phyloP scores from a whole-genome alignment of 1,140 invertebrate species.

The Goniozus legneri region DNA sequence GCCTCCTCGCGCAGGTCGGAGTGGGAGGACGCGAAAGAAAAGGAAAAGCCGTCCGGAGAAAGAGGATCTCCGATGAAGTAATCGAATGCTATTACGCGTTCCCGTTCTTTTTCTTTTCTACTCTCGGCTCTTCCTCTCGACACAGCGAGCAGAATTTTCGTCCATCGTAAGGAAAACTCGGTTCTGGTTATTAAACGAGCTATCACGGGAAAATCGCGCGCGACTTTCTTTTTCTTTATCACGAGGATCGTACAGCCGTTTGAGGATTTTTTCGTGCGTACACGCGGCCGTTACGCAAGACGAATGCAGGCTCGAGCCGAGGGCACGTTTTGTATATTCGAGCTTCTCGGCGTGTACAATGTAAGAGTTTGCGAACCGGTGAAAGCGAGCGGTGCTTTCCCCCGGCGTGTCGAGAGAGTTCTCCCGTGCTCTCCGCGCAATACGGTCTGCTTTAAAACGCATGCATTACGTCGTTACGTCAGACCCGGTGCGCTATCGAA shows the following conservation, averaged over 20 bases:
- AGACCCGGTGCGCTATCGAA: conserved; percentile 18
- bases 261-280: no score
- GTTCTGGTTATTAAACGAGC: no score
- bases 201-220: no score
- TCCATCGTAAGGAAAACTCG: no score
- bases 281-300: background rate
- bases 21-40: background rate
- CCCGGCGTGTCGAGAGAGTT: conserved; percentile 37
- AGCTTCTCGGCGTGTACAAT: no score
- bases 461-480: conserved; percentile 46
- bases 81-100: background rate
- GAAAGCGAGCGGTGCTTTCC: conserved; percentile 47
- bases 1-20: background rate
- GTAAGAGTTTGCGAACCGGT: conserved; percentile 35
- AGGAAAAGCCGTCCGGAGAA: conserved; percentile 8
- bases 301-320: background rate
- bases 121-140: no score
- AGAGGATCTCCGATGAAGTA: conserved; percentile 11
- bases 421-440: conserved; percentile 29
- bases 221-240: no score
- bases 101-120: no score
- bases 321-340: no score
- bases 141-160: no score
- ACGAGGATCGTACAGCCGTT: no score
- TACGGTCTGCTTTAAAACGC: conserved; percentile 46